Conservation (phyloP, 2,113 vertebrate species). For the Hydropotes inermis region DNA sequence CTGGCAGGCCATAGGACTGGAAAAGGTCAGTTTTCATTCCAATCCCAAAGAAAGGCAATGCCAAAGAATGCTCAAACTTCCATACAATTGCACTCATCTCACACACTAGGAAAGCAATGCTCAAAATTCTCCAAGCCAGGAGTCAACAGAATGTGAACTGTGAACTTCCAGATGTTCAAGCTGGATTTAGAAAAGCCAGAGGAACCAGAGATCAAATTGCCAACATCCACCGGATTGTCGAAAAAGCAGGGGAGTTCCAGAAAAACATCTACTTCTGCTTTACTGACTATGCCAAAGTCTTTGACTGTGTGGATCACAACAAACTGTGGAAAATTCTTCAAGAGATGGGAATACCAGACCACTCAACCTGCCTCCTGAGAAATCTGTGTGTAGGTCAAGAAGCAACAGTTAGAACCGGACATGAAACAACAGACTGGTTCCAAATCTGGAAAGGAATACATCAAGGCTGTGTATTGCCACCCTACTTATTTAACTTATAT, state of each 20-base stretch:
- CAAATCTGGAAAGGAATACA: neutral
- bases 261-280: neutral
- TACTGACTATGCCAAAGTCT: neutral
- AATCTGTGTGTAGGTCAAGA: neutral
- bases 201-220: neutral
- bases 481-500: neutral
- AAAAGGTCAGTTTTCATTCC: neutral
- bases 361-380: neutral
- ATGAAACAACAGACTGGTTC: neutral
- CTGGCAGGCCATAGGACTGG: neutral
- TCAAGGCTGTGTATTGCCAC: neutral
- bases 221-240: fast-evolving
- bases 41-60: neutral
- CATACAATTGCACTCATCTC: neutral
- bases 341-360: neutral
- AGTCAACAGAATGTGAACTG: neutral
- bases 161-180: neutral
- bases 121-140: neutral
- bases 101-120: neutral
- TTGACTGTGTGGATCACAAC: neutral
- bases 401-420: neutral
- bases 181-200: neutral
- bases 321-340: neutral
- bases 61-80: neutral
- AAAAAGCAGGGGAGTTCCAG: neutral